Percentiles rank a stretch among this genome's conserved stretches.
phyloP scores from a whole-genome alignment of 2,797 vertebrate species.

The Paedocypris micromegethes region DNA sequence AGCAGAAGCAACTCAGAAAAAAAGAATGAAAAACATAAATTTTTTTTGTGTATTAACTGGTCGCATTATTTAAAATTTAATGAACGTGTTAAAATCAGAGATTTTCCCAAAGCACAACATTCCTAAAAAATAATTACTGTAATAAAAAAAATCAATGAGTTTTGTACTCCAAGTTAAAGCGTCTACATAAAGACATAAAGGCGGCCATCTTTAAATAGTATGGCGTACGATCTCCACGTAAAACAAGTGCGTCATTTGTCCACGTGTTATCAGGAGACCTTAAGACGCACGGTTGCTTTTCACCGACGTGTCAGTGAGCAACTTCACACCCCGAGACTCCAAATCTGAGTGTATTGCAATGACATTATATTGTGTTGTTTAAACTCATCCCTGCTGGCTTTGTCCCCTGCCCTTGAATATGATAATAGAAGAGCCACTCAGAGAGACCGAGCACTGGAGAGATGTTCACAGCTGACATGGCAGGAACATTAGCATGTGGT shows the following conservation, averaged over 20 bases:
- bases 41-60: conserved; percentile 8
- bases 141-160: too few species aligned
- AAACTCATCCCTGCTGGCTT: conserved; percentile 38
- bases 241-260: too few species aligned
- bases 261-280: neutral
- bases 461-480: conserved; percentile 39
- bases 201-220: too few species aligned
- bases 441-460: conserved; percentile 17
- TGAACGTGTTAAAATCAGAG: too few species aligned
- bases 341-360: conserved; percentile 25
- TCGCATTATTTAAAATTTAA: too few species aligned
- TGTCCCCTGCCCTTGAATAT: conserved; percentile 49
- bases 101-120: too few species aligned
- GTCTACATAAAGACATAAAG: too few species aligned
- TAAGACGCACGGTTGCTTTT: conserved; percentile 43
- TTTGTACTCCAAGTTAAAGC: too few species aligned
- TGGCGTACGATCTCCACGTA: too few species aligned
- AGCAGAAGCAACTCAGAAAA: conserved; percentile 33
- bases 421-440: conserved; percentile 37
- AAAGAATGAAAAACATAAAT: conserved; percentile 48
- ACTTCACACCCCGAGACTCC: conserved; percentile 30
- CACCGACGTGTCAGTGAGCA: conserved; percentile 34
- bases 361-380: conserved; percentile 41
- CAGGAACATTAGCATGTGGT: conserved; percentile 43
- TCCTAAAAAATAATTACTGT: too few species aligned